Percentiles rank a stretch among this genome's conserved stretches.
Evolutionary conservation across 1,140 invertebrate genomes (phyloP).

Genomic region (Ooceraea biroi): DNA sequence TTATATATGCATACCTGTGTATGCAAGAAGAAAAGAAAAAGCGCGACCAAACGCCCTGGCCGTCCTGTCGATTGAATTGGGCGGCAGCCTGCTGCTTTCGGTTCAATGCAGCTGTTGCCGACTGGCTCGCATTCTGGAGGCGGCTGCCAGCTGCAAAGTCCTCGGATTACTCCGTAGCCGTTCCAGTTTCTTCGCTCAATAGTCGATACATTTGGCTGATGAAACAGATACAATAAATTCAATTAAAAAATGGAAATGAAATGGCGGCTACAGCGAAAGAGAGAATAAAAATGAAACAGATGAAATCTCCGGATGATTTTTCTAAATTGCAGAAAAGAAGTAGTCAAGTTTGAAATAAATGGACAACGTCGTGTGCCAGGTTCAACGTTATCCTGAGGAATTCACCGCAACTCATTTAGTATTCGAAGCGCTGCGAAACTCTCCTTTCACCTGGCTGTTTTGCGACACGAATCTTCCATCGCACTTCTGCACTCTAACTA

Average conservation of each 20-base stretch:
- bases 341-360: conserved; percentile 14
- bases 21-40: background rate
- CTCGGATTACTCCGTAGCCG: background rate
- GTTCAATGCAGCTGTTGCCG: conserved; percentile 17
- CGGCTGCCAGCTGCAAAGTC: conserved; percentile 32
- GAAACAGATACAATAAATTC: background rate
- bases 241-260: background rate
- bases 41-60: background rate
- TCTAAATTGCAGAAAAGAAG: background rate
- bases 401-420: background rate
- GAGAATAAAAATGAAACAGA: background rate
- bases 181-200: background rate
- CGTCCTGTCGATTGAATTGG: conserved; percentile 35
- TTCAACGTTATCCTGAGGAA: background rate
- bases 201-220: background rate
- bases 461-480: conserved; percentile 70
- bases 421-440: conserved; percentile 49
- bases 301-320: background rate
- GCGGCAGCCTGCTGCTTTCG: background rate
- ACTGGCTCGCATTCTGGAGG: conserved; percentile 4
- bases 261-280: background rate
- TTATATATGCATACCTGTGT: background rate
- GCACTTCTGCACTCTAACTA: conserved; percentile 25
- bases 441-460: conserved; percentile 77
- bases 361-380: background rate